Evolutionary conservation across 2,797 vertebrate species (phyloP).

Genomic region (Cryptoblepharus egeriae): DNA sequence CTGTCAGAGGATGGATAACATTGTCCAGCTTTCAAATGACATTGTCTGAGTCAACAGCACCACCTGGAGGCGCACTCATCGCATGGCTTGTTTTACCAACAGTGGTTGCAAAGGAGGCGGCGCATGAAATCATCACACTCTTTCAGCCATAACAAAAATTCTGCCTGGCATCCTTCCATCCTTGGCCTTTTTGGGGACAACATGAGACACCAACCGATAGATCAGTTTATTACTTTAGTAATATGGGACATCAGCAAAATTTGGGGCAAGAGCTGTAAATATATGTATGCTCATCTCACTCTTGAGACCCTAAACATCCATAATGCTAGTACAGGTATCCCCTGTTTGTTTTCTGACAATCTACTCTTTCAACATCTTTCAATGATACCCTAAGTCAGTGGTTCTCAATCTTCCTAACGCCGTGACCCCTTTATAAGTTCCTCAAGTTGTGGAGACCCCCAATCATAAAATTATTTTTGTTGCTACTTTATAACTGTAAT

Average conservation of each 20-base stretch:
- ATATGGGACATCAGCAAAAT: neutral
- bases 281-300: neutral
- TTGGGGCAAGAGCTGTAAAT: neutral
- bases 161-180: neutral
- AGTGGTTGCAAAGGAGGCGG: neutral
- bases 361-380: too few species aligned
- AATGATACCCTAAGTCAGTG: too few species aligned
- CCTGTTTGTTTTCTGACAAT: too few species aligned
- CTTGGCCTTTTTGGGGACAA: neutral
- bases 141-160: neutral
- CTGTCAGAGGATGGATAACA: constrained; percentile 30
- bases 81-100: constrained; percentile 23
- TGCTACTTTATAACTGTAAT: too few species aligned
- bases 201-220: neutral
- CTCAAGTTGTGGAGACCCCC: too few species aligned
- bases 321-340: neutral
- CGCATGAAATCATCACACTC: neutral
- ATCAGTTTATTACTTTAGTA: neutral
- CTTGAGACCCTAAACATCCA: neutral
- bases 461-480: too few species aligned
- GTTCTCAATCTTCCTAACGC: too few species aligned
- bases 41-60: constrained; percentile 64
- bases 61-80: constrained; percentile 64
- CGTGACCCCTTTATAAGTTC: too few species aligned
- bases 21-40: neutral